Evolutionary conservation across 2,888 invertebrate genomes (phyloP).

Genomic region (Polydrusus pterygomalis): DNA sequence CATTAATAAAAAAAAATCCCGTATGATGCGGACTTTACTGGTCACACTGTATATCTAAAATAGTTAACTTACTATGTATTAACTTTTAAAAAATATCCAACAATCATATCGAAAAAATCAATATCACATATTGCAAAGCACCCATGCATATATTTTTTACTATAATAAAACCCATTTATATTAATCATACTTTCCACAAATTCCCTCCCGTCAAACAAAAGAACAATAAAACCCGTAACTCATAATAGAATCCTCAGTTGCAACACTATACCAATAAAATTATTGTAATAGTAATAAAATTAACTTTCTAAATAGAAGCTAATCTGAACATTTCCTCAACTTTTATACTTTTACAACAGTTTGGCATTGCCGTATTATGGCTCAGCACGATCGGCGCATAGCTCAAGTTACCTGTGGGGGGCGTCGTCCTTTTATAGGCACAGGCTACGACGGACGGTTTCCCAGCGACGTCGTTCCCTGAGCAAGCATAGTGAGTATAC

Average conservation of each 20-base stretch:
- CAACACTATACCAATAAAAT: not conserved
- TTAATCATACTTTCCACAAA: slow-evolving; percentile 3
- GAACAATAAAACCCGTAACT: slow-evolving; percentile 1
- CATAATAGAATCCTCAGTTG: slow-evolving; percentile 17
- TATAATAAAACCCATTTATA: not conserved
- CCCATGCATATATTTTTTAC: not conserved
- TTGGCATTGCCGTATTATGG: slow-evolving; percentile 53
- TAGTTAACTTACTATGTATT: no score
- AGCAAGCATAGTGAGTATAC: slow-evolving; percentile 39
- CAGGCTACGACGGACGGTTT: slow-evolving; percentile 56
- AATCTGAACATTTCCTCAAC: not conserved
- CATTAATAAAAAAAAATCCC: no score
- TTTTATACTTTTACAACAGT: not conserved
- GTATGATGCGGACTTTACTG: no score
- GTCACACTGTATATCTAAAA: no score
- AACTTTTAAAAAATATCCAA: no score
- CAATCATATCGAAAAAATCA: no score
- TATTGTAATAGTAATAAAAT: not conserved
- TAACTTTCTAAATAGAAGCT: not conserved
- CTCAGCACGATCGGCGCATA: slow-evolving; percentile 61
- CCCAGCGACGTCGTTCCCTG: slow-evolving; percentile 43
- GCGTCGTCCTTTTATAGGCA: slow-evolving; percentile 73
- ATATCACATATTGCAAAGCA: not conserved
- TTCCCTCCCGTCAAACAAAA: not conserved
- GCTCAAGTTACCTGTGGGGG: slow-evolving; percentile 72